Conservation (phyloP, 2,797 vertebrate species). For the Fundulus diaphanus region DNA sequence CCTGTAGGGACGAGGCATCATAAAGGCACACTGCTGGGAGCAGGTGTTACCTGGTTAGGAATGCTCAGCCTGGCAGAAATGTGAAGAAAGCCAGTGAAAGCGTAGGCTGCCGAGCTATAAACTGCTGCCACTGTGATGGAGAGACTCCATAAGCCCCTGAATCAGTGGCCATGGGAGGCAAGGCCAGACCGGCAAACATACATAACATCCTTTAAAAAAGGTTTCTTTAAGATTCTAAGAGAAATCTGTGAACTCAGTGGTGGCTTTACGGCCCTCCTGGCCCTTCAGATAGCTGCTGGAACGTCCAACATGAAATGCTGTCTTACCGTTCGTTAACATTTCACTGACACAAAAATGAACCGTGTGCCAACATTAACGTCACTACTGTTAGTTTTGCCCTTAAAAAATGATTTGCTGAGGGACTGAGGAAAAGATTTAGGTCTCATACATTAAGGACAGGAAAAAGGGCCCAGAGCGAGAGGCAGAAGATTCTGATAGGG, state of each 20-base stretch:
- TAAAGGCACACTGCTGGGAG: conserved; percentile 45
- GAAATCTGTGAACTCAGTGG: too few species aligned
- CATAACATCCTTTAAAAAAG: too few species aligned
- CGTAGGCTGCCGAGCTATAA: conserved; percentile 35
- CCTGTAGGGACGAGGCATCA: conserved; percentile 20
- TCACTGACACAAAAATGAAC: neutral
- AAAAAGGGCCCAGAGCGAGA: neutral
- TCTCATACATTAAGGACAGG: neutral
- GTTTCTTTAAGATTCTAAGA: too few species aligned
- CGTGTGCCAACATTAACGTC: too few species aligned
- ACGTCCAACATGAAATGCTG: too few species aligned
- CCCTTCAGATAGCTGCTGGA: too few species aligned
- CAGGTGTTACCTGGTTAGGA: conserved; percentile 66
- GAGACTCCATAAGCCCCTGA: neutral
- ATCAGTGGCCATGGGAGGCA: too few species aligned
- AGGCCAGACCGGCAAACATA: too few species aligned
- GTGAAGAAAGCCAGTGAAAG: conserved; percentile 49
- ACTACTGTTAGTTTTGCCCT: too few species aligned
- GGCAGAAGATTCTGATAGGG: neutral
- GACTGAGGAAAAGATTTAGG: neutral
- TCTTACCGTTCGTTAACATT: neutral
- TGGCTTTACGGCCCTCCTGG: too few species aligned
- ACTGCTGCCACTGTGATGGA: conserved; percentile 13
- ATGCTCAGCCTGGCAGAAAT: conserved; percentile 27
- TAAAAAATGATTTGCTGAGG: too few species aligned